Evolutionary conservation across 2,113 vertebrate species (phyloP).

Genomic region (Xiphophorus maculatus): DNA sequence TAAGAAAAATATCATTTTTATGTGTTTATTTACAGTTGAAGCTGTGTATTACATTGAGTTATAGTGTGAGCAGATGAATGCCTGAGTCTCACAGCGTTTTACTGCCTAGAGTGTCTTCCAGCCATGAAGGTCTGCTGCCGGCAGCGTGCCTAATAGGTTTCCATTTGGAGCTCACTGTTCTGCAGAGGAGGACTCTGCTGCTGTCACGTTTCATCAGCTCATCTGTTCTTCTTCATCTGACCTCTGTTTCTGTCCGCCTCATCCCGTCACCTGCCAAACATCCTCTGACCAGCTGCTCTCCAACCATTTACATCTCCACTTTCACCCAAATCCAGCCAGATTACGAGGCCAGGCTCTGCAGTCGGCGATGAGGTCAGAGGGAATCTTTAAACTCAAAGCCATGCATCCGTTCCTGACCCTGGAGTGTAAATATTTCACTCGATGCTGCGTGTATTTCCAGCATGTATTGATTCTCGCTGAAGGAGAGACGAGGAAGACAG

Average conservation of each 20-base stretch:
- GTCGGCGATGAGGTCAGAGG: not conserved
- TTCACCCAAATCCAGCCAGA: slow-evolving; percentile 24
- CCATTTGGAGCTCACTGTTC: slow-evolving; percentile 78
- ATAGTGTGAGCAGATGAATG: not conserved
- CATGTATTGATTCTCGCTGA: slow-evolving; percentile 31
- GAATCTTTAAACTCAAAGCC: slow-evolving; percentile 4
- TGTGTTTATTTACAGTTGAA: not conserved
- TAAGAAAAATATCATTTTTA: not conserved
- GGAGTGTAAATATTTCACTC: slow-evolving; percentile 45
- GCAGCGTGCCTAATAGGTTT: slow-evolving; percentile 75
- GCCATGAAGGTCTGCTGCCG: slow-evolving; percentile 40
- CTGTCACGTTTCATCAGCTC: slow-evolving; percentile 79
- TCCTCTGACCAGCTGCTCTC: slow-evolving; percentile 22
- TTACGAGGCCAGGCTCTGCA: slow-evolving; percentile 6
- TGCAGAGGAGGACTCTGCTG: slow-evolving; percentile 72
- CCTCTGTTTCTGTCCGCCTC: slow-evolving; percentile 33
- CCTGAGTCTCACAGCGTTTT: not conserved
- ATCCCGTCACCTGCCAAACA: slow-evolving; percentile 31
- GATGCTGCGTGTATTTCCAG: slow-evolving; percentile 39
- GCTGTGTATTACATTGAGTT: not conserved
- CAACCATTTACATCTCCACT: slow-evolving; percentile 9
- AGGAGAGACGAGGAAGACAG: slow-evolving; percentile 12
- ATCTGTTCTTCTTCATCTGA: slow-evolving; percentile 73
- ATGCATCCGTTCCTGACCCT: not conserved
- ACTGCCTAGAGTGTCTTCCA: slow-evolving; percentile 24